Evolutionary conservation across 2,113 vertebrate genomes (phyloP).

Genomic region (Burhinus bistriatus): DNA sequence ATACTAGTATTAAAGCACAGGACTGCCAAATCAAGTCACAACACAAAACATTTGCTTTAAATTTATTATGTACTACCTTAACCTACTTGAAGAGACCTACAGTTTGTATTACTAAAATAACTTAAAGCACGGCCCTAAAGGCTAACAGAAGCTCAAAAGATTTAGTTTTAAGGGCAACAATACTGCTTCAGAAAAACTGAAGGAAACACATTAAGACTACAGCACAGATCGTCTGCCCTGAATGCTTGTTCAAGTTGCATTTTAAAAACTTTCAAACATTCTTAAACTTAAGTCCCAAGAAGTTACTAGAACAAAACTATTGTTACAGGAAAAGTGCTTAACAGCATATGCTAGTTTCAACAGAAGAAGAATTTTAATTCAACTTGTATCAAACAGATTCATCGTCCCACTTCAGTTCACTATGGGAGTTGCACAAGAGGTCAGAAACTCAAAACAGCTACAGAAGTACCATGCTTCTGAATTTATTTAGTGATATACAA

Average conservation of each 20-base stretch:
- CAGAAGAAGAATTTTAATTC: not conserved
- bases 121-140: not conserved
- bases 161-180: not conserved
- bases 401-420: not conserved
- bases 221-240: not conserved
- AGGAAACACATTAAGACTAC: not conserved
- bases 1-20: not conserved
- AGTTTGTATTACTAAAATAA: not conserved
- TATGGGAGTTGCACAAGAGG: not conserved
- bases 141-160: not conserved
- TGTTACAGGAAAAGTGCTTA: not conserved
- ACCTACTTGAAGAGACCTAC: not conserved
- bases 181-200: not conserved
- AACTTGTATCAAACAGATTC: not conserved
- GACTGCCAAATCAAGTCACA: not conserved
- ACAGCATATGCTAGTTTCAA: not conserved
- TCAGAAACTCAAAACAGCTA: not conserved
- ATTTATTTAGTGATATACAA: not conserved
- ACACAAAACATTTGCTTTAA: not conserved
- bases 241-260: not conserved
- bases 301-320: not conserved
- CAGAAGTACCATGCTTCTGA: not conserved
- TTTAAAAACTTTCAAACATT: not conserved
- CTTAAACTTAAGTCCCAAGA: not conserved
- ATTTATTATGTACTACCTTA: not conserved